Conservation (phyloP, 2,797 vertebrate species). For the Naso thynnoides region DNA sequence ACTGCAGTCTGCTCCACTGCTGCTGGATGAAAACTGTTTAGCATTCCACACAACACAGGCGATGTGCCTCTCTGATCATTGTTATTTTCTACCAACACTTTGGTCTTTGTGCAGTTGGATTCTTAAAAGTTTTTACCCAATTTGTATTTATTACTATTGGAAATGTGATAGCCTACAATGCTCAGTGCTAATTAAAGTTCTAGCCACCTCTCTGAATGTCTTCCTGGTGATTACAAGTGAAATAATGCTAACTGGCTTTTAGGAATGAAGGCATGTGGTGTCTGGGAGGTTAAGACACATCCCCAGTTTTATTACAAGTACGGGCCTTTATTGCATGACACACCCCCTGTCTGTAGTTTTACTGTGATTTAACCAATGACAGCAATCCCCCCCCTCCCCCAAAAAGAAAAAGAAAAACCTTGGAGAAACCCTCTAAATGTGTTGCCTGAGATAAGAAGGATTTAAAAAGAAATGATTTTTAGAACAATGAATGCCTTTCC, state of each 20-base stretch:
- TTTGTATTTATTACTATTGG: not conserved
- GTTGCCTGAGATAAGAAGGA: not conserved
- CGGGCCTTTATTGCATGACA: not conserved
- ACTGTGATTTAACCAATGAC: conserved; percentile 1
- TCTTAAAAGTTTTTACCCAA: conserved; percentile 1
- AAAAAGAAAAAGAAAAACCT: no score
- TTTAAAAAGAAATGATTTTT: conserved; percentile 5
- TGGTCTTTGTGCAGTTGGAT: conserved; percentile 5
- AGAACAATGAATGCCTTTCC: conserved; percentile 10
- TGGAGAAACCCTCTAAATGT: not conserved
- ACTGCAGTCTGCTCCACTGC: conserved; percentile 36
- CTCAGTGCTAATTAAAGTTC: not conserved
- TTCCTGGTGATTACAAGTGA: not conserved
- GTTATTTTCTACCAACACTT: not conserved
- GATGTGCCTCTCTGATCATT: conserved; percentile 8
- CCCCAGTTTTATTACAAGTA: not conserved
- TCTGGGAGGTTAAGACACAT: not conserved
- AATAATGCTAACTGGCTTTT: not conserved
- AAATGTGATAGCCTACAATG: not conserved
- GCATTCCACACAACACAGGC: conserved; percentile 20
- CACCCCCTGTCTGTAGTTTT: conserved; percentile 7
- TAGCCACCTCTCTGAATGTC: not conserved
- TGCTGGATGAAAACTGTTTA: conserved; percentile 27
- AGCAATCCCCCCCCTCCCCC: no score
- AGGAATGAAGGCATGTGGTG: not conserved